phyloP scores from a whole-genome alignment of 1,140 invertebrate genomes.

The Drosophila cardini region DNA sequence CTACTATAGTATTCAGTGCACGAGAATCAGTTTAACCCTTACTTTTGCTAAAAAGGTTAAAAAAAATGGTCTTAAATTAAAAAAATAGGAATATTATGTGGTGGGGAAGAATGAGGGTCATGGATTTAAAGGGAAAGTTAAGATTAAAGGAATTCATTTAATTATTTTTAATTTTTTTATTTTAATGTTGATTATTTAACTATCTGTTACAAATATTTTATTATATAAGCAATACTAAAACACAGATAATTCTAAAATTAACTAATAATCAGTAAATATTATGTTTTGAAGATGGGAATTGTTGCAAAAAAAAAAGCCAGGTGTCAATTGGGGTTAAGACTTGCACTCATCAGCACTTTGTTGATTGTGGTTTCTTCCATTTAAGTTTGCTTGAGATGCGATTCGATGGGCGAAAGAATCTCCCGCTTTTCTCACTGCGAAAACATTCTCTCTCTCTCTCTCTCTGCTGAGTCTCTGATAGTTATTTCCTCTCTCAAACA shows the following conservation, averaged over 20 bases:
- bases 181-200: no score
- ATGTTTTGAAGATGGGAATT: no score
- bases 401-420: background rate
- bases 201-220: no score
- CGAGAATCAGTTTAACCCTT: no score
- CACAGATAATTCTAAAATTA: background rate
- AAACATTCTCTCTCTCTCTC: background rate
- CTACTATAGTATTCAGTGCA: background rate
- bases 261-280: background rate
- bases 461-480: constrained; percentile 7
- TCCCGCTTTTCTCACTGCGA: background rate
- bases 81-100: no score
- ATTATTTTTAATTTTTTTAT: no score
- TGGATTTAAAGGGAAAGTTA: no score
- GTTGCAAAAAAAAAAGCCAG: background rate
- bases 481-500: background rate
- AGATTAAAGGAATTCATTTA: no score
- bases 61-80: no score
- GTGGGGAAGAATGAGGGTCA: no score
- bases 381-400: constrained; percentile 12
- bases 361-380: constrained; percentile 14
- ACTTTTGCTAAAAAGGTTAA: no score
- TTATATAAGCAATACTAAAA: background rate
- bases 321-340: constrained; percentile 1
- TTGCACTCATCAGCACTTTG: background rate